phyloP scores from a whole-genome alignment of 2,113 vertebrate species.

The Rhea americana region DNA sequence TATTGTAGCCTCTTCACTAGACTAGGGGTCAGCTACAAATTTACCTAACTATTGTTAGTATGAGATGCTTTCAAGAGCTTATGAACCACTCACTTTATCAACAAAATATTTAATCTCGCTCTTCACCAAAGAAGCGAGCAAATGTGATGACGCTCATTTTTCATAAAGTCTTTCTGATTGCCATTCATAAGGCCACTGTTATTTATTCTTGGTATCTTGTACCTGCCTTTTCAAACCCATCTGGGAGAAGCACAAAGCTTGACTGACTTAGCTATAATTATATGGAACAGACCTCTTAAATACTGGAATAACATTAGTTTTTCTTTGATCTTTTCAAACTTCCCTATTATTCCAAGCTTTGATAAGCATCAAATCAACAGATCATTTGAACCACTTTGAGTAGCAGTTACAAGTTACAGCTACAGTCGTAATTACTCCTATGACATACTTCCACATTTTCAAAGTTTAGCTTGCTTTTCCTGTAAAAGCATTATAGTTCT shows the following conservation, averaged over 20 bases:
- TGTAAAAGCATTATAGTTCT: not conserved
- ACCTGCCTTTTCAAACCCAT: not conserved
- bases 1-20: not conserved
- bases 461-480: not conserved
- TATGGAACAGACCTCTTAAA: not conserved
- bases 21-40: not conserved
- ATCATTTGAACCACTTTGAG: not conserved
- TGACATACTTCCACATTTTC: not conserved
- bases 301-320: not conserved
- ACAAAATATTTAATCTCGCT: not conserved
- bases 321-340: not conserved
- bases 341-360: constrained; percentile 1
- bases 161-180: not conserved
- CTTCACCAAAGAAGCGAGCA: not conserved
- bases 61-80: not conserved
- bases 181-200: not conserved
- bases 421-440: not conserved
- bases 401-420: not conserved
- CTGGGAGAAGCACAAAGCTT: not conserved
- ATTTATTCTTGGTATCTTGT: not conserved
- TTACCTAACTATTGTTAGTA: not conserved
- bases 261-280: not conserved
- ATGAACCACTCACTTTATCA: not conserved
- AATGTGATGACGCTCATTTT: not conserved
- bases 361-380: not conserved